Evolutionary conservation across 1,140 invertebrate genomes (phyloP), one percentile per base, ranked within the genome.

Genomic region (Zeugodacus cucurbitae): DNA sequence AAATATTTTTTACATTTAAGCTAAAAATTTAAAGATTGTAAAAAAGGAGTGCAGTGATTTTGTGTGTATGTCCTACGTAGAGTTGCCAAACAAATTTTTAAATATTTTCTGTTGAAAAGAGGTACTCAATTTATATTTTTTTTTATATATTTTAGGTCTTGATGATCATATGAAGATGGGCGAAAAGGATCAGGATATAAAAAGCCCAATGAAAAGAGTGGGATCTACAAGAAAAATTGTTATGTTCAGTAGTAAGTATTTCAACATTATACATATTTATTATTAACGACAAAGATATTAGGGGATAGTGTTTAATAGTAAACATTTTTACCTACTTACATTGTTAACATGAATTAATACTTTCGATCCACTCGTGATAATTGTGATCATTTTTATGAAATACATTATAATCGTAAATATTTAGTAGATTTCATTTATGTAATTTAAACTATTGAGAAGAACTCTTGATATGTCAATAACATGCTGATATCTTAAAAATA

Each of bases 161-260:
- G 41, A 5, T 48, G 74, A 82, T 41, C 34, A 74, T 74, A 74
- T 4, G 17, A 87, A 62, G 32, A 95, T 95, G 95, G 95, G 96
- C 94, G 96, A 97, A 92, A 95, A 96, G 91, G 96, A 96, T 92
- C 95, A 95, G 88, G 95, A 95, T 91, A 74, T 87, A 78, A 96
- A 96, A 90, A 96, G 96, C 87, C 96, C 96, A 58, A 97, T 97
- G 93, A 96, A 96, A 93, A 94, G 96, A 67, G 95, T 97, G 88
- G 96, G 96, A 90, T 97, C 96, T 86, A 96, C 96, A 20, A 95
- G 96, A 91, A 97, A 97, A 93, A 94, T 97, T 88, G 94, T 96
- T 26, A 95, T 96, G 88, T 97, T 96, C 90, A 97, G 96, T 92
- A 97, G 96, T 97, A 94, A 87, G 86, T 3, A 54, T 54, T 54